Percentiles rank a stretch among this genome's conserved stretches.
phyloP scores from a whole-genome alignment of 2,888 invertebrate genomes.

The Caenorhabditis sp. region DNA sequence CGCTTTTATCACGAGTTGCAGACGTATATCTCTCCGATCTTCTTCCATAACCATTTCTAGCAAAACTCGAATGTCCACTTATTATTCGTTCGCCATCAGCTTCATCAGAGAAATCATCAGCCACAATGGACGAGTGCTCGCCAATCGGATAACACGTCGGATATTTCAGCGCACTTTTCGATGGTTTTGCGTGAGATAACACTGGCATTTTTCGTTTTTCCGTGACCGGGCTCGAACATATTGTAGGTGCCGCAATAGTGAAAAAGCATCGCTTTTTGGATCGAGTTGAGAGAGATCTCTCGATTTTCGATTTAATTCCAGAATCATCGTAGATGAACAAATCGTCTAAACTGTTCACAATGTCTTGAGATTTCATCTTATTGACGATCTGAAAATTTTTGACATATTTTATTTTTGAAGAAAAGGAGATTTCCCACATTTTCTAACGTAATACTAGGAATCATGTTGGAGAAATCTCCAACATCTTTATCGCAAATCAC shows the following conservation, averaged over 20 bases:
- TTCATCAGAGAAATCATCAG: neutral
- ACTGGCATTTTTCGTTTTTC: constrained; percentile 22
- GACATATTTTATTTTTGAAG: too few species aligned
- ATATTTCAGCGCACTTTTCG: constrained; percentile 27
- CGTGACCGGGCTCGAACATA: constrained; percentile 28
- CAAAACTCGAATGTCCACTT: constrained; percentile 1
- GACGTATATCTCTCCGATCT: constrained; percentile 26
- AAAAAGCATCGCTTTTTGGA: constrained; percentile 30
- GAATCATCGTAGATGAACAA: constrained; percentile 29
- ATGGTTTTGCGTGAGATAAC: constrained; percentile 22
- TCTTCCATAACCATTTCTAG: constrained; percentile 27
- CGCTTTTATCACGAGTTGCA: constrained; percentile 3
- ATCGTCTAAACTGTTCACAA: constrained; percentile 6
- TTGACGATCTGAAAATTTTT: constrained; percentile 28
- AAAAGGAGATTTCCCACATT: constrained; percentile 11
- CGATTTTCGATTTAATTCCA: neutral
- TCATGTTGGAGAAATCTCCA: constrained; percentile 25
- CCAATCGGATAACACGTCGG: neutral
- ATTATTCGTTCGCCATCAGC: neutral
- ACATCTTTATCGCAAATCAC: constrained; percentile 31
- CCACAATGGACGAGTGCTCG: neutral
- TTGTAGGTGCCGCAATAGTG: constrained; percentile 25
- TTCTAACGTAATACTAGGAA: constrained; percentile 38
- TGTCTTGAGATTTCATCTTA: constrained; percentile 20
- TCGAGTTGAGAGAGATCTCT: constrained; percentile 4